Base-by-base conservation (phyloP, 2,888 invertebrate genomes). In the Acanthosepion lycidas region DNA sequence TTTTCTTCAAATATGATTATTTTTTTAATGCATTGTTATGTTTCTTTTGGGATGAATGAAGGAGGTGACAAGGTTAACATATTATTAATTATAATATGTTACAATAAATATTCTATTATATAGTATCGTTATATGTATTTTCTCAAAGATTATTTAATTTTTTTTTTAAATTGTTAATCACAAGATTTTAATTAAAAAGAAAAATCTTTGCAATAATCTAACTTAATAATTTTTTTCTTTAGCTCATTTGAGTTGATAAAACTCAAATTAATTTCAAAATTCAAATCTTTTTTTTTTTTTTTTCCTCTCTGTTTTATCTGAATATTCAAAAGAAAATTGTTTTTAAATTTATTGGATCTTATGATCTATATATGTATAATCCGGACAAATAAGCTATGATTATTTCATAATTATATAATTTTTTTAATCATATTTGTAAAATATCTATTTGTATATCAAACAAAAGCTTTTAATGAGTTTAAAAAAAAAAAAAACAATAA, bases 21-120 rank as follows among this genome's bases (percentile, higher is more conserved):
- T 78, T 78, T 78, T 78, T 78, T 78, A n/a, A 78, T 78, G 78
- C n/a, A 33, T 78, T 78, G 78, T 78, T 78, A 78, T 78, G 78
- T 78, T 78, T 78, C 4, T n/a, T 78, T 78, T 78, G 78, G n/a
- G 78, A 15, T 78, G 78, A 78, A 12, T 5, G n/a, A 18, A 78
- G 15, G 78, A 33, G n/a, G 78, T 33, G 78, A 78, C n/a, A 33
- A n/a, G n/a, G 33, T 78, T 33, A n/a, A 33, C 78, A 78, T 78
- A 78, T 33, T 78, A n/a, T 1, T n/a, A 78, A 78, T n/a, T 78
- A n/a, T 20, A 23, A 55, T n/a, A 78, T 78, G 78, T 78, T n/a
- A 78, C 9, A n/a, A 78, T 12, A 78, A 33, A 78, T n/a, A 4
- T 5, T 78, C 78, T 78, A 78, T 78, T 28, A 59, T 59, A 59